phyloP scores from a whole-genome alignment of 2,113 vertebrate species.

The Oryzias javanicus region DNA sequence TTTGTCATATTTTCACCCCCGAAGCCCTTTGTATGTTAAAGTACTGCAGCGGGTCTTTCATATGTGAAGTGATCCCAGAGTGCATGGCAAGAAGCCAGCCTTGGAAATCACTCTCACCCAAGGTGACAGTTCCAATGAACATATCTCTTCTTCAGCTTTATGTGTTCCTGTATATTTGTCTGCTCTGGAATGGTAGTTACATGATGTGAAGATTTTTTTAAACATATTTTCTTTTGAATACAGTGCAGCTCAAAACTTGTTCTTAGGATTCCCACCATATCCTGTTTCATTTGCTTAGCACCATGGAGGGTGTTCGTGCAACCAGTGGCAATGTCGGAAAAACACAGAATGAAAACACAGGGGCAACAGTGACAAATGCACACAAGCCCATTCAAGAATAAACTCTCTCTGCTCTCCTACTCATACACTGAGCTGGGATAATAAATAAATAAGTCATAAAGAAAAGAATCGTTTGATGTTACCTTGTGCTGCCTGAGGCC shows the following conservation, averaged over 20 bases:
- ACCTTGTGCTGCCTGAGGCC: conserved; percentile 73
- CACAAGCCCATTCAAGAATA: conserved; percentile 38
- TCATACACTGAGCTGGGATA: conserved; percentile 25
- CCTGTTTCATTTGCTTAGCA: conserved; percentile 35
- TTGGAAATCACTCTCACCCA: conserved; percentile 34
- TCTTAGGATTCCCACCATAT: conserved; percentile 43
- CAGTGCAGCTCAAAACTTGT: conserved; percentile 28
- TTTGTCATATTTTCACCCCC: conserved; percentile 4
- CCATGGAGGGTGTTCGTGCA: conserved; percentile 40
- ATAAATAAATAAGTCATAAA: conserved; percentile 75
- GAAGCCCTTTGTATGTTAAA: conserved; percentile 14
- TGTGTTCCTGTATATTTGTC: conserved; percentile 31
- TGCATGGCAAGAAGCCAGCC: conserved; percentile 22
- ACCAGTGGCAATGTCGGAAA: conserved; percentile 34
- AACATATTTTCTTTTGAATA: conserved; percentile 50
- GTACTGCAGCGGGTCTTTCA: conserved; percentile 18
- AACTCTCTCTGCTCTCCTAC: conserved; percentile 22
- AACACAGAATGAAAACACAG: conserved; percentile 45
- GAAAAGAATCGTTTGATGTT: conserved; percentile 74
- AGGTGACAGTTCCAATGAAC: conserved; percentile 51
- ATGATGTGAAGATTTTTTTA: conserved; percentile 35
- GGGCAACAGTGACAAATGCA: conserved; percentile 50
- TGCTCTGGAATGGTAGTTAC: conserved; percentile 32
- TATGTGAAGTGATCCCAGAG: conserved; percentile 27
- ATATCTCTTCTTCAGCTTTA: conserved; percentile 31